A percentile compares a stretch with the other conserved stretches of the same genome.
Conservation (phyloP, 2,888 invertebrate genomes). For the Marronus borbonicus region DNA sequence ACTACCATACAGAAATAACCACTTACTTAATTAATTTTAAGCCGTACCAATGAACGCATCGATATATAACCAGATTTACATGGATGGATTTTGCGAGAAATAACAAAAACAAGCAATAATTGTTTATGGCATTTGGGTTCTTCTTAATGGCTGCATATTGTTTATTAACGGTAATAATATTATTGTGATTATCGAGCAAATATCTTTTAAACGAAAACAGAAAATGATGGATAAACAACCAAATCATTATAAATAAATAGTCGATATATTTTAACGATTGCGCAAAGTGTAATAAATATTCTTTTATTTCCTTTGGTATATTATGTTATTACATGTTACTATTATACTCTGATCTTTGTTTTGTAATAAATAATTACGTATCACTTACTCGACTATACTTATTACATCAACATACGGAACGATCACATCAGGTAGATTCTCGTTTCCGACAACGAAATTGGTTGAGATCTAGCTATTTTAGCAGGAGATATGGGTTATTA, state of each 20-base stretch:
- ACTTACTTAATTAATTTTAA: too few relatives aligned
- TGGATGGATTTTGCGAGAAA: background rate
- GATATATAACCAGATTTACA: too few relatives aligned
- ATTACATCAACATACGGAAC: background rate
- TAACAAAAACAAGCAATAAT: slow-evolving; percentile 1
- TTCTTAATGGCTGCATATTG: slow-evolving; percentile 27
- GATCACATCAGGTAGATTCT: too few relatives aligned
- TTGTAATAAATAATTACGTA: slow-evolving; percentile 44
- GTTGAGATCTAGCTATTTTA: too few relatives aligned
- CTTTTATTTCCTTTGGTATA: slow-evolving; percentile 30
- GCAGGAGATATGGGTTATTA: too few relatives aligned
- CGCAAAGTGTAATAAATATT: slow-evolving; percentile 22
- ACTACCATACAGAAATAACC: too few relatives aligned
- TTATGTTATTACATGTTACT: slow-evolving; percentile 39
- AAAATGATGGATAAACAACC: too few relatives aligned
- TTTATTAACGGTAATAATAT: background rate
- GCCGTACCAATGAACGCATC: too few relatives aligned
- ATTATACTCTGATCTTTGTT: slow-evolving; percentile 39
- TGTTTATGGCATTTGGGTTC: slow-evolving; percentile 40
- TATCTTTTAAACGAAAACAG: too few relatives aligned
- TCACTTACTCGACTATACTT: too few relatives aligned
- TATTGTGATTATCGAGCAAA: too few relatives aligned
- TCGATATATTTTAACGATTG: slow-evolving; percentile 36
- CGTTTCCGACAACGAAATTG: too few relatives aligned
- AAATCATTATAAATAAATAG: background rate